These are phyloP conservation scores for Cerastis rubricosa DNA, from an alignment of 2,888 invertebrate genomes.

Conservation along the genomic window DNA sequence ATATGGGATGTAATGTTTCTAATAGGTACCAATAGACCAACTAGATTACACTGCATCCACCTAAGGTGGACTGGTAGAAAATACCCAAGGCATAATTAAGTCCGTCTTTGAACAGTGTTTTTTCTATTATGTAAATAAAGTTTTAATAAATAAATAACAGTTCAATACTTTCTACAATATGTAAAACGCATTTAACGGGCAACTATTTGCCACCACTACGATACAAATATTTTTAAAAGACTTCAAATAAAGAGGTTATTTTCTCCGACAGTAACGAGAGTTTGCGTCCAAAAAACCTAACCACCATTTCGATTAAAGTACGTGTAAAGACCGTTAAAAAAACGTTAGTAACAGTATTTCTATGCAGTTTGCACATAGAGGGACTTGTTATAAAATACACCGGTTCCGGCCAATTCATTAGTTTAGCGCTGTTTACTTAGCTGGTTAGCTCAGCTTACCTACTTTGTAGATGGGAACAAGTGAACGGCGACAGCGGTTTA, in stretches of 20 bases:
- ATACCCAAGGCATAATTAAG: too few relatives aligned
- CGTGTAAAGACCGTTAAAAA: background rate
- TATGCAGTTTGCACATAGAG: conserved; percentile 39
- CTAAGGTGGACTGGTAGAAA: too few relatives aligned
- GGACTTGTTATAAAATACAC: conserved; percentile 53
- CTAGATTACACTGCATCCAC: background rate
- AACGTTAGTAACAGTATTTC: background rate
- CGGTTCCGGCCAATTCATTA: conserved; percentile 55
- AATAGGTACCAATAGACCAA: background rate
- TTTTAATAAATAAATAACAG: too few relatives aligned
- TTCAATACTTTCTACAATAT: background rate
- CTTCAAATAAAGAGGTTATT: background rate
- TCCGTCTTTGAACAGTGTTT: too few relatives aligned
- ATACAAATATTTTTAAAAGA: background rate
- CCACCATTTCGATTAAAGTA: background rate
- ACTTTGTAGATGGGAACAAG: conserved; percentile 3
- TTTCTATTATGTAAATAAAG: too few relatives aligned
- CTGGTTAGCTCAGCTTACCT: conserved; percentile 48
- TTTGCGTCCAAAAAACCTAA: background rate
- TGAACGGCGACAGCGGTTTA: background rate
- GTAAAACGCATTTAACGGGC: background rate
- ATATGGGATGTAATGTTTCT: too few relatives aligned
- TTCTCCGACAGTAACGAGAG: background rate
- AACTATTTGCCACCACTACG: background rate
- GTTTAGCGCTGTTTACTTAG: conserved; percentile 46